Base-by-base conservation (phyloP, 2,888 invertebrate species). In the Dolomedes plantarius region DNA sequence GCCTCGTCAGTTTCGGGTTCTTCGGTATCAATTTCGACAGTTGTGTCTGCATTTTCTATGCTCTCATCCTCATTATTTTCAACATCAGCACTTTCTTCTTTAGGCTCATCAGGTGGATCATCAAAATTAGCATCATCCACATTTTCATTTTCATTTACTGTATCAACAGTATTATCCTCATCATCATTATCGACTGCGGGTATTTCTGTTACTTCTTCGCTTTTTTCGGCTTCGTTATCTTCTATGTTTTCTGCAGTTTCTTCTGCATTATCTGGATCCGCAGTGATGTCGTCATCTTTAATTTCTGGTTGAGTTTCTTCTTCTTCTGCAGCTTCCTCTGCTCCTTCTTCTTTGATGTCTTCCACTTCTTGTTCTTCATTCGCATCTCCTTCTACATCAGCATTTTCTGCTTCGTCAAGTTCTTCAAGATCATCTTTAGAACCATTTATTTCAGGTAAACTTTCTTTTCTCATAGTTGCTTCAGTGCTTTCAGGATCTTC, bases 401-500 rank as follows among this genome's bases (percentile, higher is more conserved):
- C 28, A 36, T 62, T 31, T 31, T 46, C 46, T 65, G 64, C 79
- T 29, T 23, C 9, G 16, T 11, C n/a, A 16, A 19, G 13, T 19
- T n/a, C 9, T 9, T 46, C 72, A 29, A 2, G 6, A 5, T 19
- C 23, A 16, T 29, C 31, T 29, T 50, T 27, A 9, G n/a, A 13
- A 5, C 23, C 28, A 50, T 73, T 36, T 0, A 9, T 19, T 23
- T 62, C 74, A 9, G 23, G 32, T 9, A 27, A n/a, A 6, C 19
- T 31, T 16, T 36, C 68, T 67, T 29, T 50, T 36, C 56, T 50
- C 50, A 31, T 29, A n/a, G 11, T 29, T 23, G 72, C 39, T 41
- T 76, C 41, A 29, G 50, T 19, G 19, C 19, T 41, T 64, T 62
- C 86, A 1, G 62, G n/a, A 62, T n/a, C 7, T 3, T 79, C 79